Percentiles rank a stretch among this genome's conserved stretches.
Conservation (phyloP, 2,113 vertebrate species). For the Opisthocomus hoazin region DNA sequence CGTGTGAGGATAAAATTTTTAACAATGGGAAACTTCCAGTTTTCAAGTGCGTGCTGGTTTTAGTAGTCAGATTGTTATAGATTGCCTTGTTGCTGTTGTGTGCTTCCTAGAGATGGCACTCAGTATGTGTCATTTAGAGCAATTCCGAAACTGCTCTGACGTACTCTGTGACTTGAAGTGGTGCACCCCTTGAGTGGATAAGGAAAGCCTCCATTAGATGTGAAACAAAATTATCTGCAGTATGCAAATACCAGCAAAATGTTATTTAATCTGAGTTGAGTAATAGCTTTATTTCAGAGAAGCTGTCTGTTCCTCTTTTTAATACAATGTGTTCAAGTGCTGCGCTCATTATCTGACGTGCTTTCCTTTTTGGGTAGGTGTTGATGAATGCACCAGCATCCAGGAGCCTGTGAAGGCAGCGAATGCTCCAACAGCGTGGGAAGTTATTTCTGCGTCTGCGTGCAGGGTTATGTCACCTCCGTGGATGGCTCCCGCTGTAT, state of each 20-base stretch:
- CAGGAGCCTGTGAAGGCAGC: constrained; percentile 87
- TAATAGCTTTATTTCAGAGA: neutral
- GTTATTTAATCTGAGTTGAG: neutral
- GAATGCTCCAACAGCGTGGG: constrained; percentile 92
- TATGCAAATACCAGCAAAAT: neutral
- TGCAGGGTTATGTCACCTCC: constrained; percentile 82
- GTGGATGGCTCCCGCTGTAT: constrained; percentile 87
- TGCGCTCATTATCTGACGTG: neutral
- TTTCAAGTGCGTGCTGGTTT: neutral
- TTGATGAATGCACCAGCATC: constrained; percentile 89
- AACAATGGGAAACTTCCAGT: neutral
- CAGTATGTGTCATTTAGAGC: neutral
- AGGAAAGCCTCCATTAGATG: neutral
- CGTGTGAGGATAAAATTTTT: no score
- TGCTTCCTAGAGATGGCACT: neutral
- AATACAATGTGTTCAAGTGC: neutral
- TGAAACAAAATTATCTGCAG: neutral
- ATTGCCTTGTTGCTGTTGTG: neutral
- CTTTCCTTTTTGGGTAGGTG: constrained; percentile 74
- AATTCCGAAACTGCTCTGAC: neutral
- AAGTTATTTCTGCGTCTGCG: constrained; percentile 93
- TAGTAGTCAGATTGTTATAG: neutral
- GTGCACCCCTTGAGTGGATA: neutral
- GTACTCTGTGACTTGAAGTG: neutral
- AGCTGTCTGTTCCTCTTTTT: neutral